A percentile compares a stretch with the other conserved stretches of the same genome.
phyloP scores from a whole-genome alignment of 1,140 invertebrate genomes.

The Drosophila kohkoa region DNA sequence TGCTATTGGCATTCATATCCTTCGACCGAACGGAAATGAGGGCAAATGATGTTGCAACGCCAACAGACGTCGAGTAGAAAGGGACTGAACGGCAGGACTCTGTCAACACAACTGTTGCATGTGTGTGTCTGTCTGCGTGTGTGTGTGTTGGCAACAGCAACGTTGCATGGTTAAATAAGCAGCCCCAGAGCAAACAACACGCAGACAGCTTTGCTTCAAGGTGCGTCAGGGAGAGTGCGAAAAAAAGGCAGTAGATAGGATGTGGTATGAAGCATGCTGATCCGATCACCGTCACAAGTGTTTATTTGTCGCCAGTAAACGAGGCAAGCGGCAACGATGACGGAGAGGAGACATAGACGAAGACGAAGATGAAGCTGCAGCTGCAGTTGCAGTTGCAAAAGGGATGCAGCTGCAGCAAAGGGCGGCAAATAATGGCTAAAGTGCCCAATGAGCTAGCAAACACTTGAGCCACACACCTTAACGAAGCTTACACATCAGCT shows the following conservation, averaged over 20 bases:
- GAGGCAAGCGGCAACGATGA: constrained; percentile 5
- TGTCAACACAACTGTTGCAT: constrained; percentile 72
- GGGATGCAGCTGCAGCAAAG: constrained; percentile 19
- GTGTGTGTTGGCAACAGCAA: constrained; percentile 1
- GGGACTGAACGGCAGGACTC: not conserved
- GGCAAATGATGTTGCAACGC: constrained; percentile 57
- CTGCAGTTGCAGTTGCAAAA: not conserved
- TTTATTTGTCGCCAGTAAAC: constrained; percentile 75
- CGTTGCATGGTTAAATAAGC: constrained; percentile 65
- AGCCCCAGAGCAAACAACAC: constrained; percentile 27
- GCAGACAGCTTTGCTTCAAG: constrained; percentile 26
- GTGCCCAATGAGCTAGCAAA: constrained; percentile 75
- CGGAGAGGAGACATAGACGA: not conserved
- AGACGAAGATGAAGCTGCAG: constrained; percentile 12
- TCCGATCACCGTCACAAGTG: constrained; percentile 75
- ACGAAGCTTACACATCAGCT: not conserved
- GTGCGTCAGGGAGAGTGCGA: constrained; percentile 7
- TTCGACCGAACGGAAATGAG: constrained; percentile 66
- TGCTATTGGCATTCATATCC: constrained; percentile 78
- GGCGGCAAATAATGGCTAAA: constrained; percentile 56
- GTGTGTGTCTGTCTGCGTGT: constrained; percentile 53
- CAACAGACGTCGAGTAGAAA: constrained; percentile 7
- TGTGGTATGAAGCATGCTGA: constrained; percentile 36
- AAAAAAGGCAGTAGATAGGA: not conserved
- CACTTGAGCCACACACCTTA: constrained; percentile 36